Evolutionary conservation across 1,140 invertebrate species (phyloP).

Genomic region (Temnothorax nylanderi): DNA sequence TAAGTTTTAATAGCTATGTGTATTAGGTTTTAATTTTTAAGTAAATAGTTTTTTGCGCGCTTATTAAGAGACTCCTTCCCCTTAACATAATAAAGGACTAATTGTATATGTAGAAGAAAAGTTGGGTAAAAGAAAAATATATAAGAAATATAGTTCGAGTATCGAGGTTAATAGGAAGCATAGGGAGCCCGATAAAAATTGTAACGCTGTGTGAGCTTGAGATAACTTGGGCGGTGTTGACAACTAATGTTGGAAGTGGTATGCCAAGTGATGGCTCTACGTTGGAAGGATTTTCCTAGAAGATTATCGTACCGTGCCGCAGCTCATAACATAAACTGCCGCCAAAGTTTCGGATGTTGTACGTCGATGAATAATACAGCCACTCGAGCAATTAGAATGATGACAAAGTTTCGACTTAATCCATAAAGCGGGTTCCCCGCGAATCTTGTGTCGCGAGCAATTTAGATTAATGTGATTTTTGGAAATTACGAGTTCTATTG

Average conservation of each 20-base stretch:
- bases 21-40: too few species aligned
- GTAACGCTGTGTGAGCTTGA: background rate
- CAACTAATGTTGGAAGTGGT: slow-evolving; percentile 54
- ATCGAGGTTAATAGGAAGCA: background rate
- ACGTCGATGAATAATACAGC: slow-evolving; percentile 67
- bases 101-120: background rate
- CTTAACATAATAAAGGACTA: background rate
- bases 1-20: background rate
- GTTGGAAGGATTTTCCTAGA: slow-evolving; percentile 45
- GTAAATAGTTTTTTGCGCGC: background rate
- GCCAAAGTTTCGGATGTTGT: slow-evolving; percentile 59
- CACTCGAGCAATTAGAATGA: slow-evolving; percentile 75
- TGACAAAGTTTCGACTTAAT: slow-evolving; percentile 75
- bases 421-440: slow-evolving; percentile 52
- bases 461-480: slow-evolving; percentile 71
- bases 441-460: slow-evolving; percentile 61
- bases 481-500: slow-evolving; percentile 23
- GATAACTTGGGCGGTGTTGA: slow-evolving; percentile 27
- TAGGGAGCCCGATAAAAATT: background rate
- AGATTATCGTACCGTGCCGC: slow-evolving; percentile 60
- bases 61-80: too few species aligned
- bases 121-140: background rate
- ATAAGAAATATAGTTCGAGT: background rate
- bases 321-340: slow-evolving; percentile 65
- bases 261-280: slow-evolving; percentile 39